Percentiles rank a stretch among this genome's conserved stretches.
Evolutionary conservation across 2,113 vertebrate species (phyloP).

Genomic region (Malurus cyaneus): DNA sequence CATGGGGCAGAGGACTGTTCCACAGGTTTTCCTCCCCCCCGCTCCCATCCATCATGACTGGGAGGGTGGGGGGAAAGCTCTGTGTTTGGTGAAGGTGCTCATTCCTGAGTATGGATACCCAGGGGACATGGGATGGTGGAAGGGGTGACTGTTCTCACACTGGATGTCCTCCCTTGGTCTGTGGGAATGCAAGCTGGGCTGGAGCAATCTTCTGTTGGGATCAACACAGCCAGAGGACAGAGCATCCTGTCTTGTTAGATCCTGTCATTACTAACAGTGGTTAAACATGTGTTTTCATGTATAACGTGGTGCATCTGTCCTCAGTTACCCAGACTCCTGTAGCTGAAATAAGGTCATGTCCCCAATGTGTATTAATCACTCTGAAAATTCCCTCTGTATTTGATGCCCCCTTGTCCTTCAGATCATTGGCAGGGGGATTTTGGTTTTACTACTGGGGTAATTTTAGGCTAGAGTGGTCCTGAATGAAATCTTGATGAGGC

Average conservation of each 20-base stretch:
- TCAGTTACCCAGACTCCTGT: not conserved
- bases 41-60: not conserved
- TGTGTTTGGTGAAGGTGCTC: not conserved
- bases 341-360: not conserved
- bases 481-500: not conserved
- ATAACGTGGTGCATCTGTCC: not conserved
- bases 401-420: not conserved
- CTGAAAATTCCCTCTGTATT: not conserved
- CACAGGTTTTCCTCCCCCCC: not conserved
- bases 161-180: not conserved
- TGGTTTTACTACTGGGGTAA: not conserved
- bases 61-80: not conserved
- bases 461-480: not conserved
- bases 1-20: not conserved
- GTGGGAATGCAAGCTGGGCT: not conserved
- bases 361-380: not conserved
- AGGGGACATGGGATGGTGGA: not conserved
- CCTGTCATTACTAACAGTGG: not conserved
- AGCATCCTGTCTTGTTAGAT: not conserved
- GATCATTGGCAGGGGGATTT: not conserved
- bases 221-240: not conserved
- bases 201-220: not conserved
- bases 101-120: not conserved
- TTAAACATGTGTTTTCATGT: conserved; percentile 7
- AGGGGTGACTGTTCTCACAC: not conserved